Evolutionary conservation across 1,140 invertebrate genomes (phyloP), one percentile per base, ranked within the genome.

Genomic region (Sycobia sp.): DNA sequence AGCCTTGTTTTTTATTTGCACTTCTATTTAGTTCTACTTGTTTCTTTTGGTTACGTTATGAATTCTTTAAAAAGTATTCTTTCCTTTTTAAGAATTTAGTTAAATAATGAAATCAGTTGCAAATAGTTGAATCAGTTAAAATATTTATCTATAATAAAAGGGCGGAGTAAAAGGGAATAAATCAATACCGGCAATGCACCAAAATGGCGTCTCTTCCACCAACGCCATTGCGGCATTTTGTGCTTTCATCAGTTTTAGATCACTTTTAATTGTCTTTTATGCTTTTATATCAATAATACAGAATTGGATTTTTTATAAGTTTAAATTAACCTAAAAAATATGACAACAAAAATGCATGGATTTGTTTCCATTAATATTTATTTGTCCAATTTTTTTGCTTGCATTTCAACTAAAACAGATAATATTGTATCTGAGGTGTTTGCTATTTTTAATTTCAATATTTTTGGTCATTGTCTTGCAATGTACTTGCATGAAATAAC

Each of bases 151-250:
- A n/a, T n/a, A n/a, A n/a, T n/a, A n/a, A n/a, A 32, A 32, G 29
- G 29, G 29, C 11, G 29, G 4, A 11, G 29, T 32, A 32, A 7
- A 4, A 11, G 29, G 11, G 29, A 7, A 32, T 7, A 58, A 54
- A 59, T 60, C 50, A 60, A 66, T 60, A 53, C 56, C 69, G 59
- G 63, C 54, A 34, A 34, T 56, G 38, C 20, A 13, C 49, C 34
- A 62, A 63, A 58, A 58, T 57, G 62, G 55, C 55, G 47, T 32
- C 46, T 38, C 47, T 36, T 51, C 29, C n/a, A n/a, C 44, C 36
- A 50, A 66, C 64, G 63, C 53, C 59, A 58, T 61, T 49, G n/a
- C 41, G 9, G 18, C 9, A 36, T 23, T 36, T 32, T 23, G 20
- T 38, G 13, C n/a, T n/a, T n/a, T n/a, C n/a, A n/a, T n/a, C n/a